Conservation (phyloP, 1,140 invertebrate genomes). For the Rhizoglyphus robini region DNA sequence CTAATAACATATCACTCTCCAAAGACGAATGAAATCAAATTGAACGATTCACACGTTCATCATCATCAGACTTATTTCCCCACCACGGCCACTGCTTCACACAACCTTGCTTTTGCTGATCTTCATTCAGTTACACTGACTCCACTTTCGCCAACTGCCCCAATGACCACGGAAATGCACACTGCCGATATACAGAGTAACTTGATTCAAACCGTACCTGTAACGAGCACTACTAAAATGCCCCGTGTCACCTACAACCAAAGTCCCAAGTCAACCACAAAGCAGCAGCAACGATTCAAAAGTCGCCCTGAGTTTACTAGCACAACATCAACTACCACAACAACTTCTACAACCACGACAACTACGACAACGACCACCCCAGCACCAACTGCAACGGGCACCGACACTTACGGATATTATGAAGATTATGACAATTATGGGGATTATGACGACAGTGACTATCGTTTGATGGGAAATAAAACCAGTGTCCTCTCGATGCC, state of each 20-base stretch:
- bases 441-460: constrained; percentile 11
- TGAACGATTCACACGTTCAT: not conserved
- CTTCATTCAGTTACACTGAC: not conserved
- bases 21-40: not conserved
- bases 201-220: not conserved
- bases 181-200: not conserved
- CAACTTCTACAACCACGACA: not conserved
- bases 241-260: not conserved
- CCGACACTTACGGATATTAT: not conserved
- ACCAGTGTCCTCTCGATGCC: not conserved
- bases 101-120: no score
- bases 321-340: constrained; percentile 8
- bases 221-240: not conserved
- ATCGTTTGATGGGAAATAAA: constrained; percentile 3
- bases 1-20: not conserved
- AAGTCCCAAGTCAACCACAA: not conserved
- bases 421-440: constrained; percentile 3
- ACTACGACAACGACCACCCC: constrained; percentile 14
- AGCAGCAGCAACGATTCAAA: not conserved
- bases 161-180: not conserved
- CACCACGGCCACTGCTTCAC: no score
- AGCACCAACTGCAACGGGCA: not conserved
- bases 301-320: not conserved
- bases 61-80: no score
- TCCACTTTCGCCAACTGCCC: not conserved